Base-by-base conservation (phyloP, 2,113 vertebrate genomes). In the Sakesphorus luctuosus region DNA sequence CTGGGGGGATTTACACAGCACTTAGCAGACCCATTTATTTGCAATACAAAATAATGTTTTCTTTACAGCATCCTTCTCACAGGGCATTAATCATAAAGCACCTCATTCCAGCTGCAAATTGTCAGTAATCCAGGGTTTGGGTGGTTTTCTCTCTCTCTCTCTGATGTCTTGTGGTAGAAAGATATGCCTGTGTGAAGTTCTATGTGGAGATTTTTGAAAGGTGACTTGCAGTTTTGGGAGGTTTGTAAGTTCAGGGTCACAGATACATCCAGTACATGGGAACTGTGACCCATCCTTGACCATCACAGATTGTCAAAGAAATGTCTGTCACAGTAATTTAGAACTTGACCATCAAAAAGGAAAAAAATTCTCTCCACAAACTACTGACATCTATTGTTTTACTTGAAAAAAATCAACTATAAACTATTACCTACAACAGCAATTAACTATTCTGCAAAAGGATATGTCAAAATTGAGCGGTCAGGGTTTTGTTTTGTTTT, bases 11-110 rank as follows among this genome's bases (percentile, higher is more conserved):
- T 98, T 97, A 93, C 94, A 82, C 78, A 92, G 93, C 94, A 76
- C 94, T 97, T 97, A 97, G 95, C 49, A 95, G 95, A 95, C 92
- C 93, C 92, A 86, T 97, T 89, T 97, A 97, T 98, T 98, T 97
- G 94, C 96, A 98, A 98, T 90, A 96, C 95, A 97, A 97, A 98
- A 91, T 85, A 85, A 96, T 82, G 89, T 86, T 97, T 97, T 97
- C 94, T 97, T 98, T 97, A 97, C 87, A 82, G 75, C 94, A 58
- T 94, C 68, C 15, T 96, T 76, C 96, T 96, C 89, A 33, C 24
- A 66, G 69, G 56, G 40, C 88, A 89, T 98, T 96, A 97, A 95
- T 97, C 96, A 89, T 93, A 87, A 95, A 80, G 78, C 55, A 94
- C 80, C 89, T 96, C 76, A 79, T 96, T 96, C 84, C 53, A 87